A percentile compares a stretch with the other conserved stretches of the same genome.
These are phyloP conservation scores for Gopherus evgoodei DNA, from an alignment of 2,113 vertebrate species.

Conservation along the genomic window DNA sequence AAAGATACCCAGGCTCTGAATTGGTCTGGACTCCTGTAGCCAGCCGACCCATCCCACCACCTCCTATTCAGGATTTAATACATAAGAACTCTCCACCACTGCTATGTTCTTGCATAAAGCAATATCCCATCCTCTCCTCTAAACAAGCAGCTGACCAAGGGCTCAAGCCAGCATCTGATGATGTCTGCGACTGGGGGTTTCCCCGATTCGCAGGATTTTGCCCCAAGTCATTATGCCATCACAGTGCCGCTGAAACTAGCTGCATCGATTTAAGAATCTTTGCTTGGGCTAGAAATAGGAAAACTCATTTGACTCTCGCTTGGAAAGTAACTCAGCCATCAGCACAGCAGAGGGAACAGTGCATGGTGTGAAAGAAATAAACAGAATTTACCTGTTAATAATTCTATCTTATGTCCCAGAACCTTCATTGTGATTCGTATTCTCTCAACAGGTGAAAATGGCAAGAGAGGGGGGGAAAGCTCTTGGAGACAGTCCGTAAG, in stretches of 20 bases:
- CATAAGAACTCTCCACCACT: neutral
- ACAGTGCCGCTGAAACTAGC: neutral
- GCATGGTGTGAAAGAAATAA: neutral
- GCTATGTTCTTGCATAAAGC: neutral
- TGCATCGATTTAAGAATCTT: neutral
- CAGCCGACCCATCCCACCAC: neutral
- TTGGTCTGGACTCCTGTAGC: neutral
- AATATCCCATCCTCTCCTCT: neutral
- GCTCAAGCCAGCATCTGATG: neutral
- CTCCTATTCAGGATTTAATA: neutral
- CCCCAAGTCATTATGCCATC: neutral
- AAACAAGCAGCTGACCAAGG: neutral
- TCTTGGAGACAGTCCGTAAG: neutral
- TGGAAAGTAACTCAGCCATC: neutral
- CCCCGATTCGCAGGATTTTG: neutral
- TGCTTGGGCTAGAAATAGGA: neutral
- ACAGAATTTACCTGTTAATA: neutral
- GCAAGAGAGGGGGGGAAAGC: neutral
- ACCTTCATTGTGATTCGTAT: neutral
- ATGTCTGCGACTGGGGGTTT: neutral
- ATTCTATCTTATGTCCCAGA: neutral
- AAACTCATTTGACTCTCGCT: neutral
- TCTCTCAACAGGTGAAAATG: neutral
- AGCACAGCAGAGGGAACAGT: neutral
- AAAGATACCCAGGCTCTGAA: neutral